Conservation (phyloP, 2,113 vertebrate species). For the Hemibagrus wyckioides region DNA sequence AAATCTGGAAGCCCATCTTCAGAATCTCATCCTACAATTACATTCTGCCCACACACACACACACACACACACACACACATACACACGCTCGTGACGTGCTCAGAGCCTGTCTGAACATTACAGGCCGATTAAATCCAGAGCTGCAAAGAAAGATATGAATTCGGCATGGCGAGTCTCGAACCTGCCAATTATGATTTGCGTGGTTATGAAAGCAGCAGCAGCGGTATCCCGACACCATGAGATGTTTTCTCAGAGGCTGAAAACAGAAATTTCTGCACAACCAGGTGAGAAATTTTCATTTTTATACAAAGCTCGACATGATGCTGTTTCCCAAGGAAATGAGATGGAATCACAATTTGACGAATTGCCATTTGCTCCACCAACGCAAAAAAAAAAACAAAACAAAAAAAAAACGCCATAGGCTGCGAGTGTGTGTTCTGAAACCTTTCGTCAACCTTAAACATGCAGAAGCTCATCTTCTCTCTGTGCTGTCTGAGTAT, state of each 20-base stretch:
- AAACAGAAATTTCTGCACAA: neutral
- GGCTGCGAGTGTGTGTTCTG: neutral
- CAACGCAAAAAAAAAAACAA: too few species aligned
- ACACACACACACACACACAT: neutral
- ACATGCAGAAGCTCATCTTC: neutral
- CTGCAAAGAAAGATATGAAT: conserved; percentile 60
- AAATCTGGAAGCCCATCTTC: conserved; percentile 52
- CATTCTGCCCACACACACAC: conserved; percentile 2
- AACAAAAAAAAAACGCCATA: neutral
- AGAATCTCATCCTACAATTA: conserved; percentile 40
- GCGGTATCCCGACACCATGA: neutral
- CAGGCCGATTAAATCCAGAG: conserved; percentile 50
- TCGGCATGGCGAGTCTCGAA: conserved; percentile 53
- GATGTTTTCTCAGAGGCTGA: neutral
- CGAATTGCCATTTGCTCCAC: neutral
- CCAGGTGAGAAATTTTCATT: conserved; percentile 1
- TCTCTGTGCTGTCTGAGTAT: too few species aligned
- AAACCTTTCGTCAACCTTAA: neutral
- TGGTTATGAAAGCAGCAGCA: neutral
- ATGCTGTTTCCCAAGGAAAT: neutral
- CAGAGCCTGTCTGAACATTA: neutral
- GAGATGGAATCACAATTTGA: neutral
- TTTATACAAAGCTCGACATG: neutral
- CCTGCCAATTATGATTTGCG: conserved; percentile 57
- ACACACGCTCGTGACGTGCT: neutral